Evolutionary conservation across 2,113 vertebrate species (phyloP).

Genomic region (Nanorana parkeri): DNA sequence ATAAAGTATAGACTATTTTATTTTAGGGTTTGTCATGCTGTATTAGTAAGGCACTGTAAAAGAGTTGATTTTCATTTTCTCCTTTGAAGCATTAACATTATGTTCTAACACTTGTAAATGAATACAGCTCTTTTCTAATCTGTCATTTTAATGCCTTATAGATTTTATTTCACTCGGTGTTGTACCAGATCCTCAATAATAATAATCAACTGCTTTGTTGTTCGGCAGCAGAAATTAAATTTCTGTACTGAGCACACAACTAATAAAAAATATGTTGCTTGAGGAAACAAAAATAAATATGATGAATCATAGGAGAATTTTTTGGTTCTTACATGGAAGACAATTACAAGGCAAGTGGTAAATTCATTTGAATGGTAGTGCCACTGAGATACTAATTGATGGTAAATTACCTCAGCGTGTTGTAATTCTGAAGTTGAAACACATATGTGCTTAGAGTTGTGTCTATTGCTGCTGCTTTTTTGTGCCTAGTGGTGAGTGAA

Average conservation of each 20-base stretch:
- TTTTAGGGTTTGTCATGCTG: constrained; percentile 74
- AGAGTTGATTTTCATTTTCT: constrained; percentile 92
- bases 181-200: constrained; percentile 97
- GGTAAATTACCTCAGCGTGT: constrained; percentile 39
- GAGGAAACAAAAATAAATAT: constrained; percentile 99
- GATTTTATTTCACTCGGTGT: constrained; percentile 97
- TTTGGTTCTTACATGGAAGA: constrained; percentile 89
- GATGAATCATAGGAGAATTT: constrained; percentile 93
- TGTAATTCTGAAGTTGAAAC: constrained; percentile 8
- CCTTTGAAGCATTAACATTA: constrained; percentile 94
- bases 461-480: background rate
- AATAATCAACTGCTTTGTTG: constrained; percentile 97
- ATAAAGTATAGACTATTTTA: constrained; percentile 53
- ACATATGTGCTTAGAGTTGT: constrained; percentile 9
- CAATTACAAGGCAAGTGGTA: constrained; percentile 91
- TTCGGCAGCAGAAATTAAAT: constrained; percentile 98
- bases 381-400: constrained; percentile 85
- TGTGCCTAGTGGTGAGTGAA: background rate
- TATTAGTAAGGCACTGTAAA: constrained; percentile 79
- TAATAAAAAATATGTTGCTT: constrained; percentile 99
- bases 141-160: constrained; percentile 99
- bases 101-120: constrained; percentile 99
- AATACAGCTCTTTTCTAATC: constrained; percentile 94
- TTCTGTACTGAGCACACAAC: constrained; percentile 94
- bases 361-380: constrained; percentile 85